Conservation (phyloP, 2,888 invertebrate genomes). For the Rotaria macrura region DNA sequence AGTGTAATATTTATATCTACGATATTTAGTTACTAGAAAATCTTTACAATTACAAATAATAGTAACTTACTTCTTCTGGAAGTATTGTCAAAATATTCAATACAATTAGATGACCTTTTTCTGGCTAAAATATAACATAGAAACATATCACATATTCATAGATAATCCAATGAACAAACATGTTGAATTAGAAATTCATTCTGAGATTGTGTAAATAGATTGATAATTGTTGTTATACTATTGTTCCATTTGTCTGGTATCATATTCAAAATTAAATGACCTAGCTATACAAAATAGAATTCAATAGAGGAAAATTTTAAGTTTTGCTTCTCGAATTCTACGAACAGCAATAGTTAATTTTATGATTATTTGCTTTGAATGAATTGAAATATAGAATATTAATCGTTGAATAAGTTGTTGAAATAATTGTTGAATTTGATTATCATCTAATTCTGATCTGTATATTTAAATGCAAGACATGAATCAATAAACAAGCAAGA, state of each 20-base stretch:
- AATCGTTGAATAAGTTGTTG: background rate
- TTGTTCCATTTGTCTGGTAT: conserved; percentile 31
- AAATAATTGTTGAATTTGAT: background rate
- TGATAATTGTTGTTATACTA: conserved; percentile 22
- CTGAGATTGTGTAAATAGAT: conserved; percentile 25
- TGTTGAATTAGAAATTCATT: conserved; percentile 27
- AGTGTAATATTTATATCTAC: no score
- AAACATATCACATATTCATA: background rate
- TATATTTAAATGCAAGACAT: background rate
- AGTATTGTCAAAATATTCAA: conserved; percentile 27
- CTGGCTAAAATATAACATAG: background rate
- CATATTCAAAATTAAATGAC: conserved; percentile 24
- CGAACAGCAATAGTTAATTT: background rate
- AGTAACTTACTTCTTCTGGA: conserved; percentile 29
- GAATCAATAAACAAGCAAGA: background rate
- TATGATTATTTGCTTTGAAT: background rate
- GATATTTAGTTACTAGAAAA: no score
- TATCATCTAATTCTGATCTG: background rate
- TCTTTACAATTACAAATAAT: no score
- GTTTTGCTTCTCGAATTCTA: background rate
- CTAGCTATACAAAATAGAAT: background rate
- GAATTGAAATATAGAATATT: background rate
- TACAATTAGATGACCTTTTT: conserved; percentile 13
- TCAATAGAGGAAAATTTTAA: background rate
- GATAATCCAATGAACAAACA: background rate